These are phyloP conservation scores for Clostera curtula DNA, from an alignment of 2,888 invertebrate genomes.

Conservation along the genomic window DNA sequence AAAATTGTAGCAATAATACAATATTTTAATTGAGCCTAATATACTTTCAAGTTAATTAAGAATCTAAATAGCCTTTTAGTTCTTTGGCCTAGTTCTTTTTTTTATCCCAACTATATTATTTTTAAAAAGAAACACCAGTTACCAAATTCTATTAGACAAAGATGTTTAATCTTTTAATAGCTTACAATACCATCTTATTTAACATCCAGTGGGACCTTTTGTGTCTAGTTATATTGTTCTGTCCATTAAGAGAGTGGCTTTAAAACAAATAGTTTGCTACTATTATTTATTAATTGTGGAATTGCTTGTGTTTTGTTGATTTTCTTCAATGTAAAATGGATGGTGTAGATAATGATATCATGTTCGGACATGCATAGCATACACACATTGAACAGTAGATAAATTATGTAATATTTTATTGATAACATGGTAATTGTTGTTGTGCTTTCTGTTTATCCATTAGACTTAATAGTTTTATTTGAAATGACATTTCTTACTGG, in stretches of 20 bases:
- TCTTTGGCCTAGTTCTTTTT: no score
- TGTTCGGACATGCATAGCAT: constrained; percentile 35
- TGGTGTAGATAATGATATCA: constrained; percentile 36
- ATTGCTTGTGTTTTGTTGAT: constrained; percentile 68
- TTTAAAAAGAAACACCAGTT: no score
- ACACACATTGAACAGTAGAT: constrained; percentile 24
- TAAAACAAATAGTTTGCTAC: constrained; percentile 51
- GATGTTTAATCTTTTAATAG: no score
- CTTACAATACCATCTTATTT: no score
- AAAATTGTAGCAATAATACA: no score
- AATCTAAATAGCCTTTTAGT: no score
- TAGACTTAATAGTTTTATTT: constrained; percentile 19
- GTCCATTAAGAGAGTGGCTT: constrained; percentile 56
- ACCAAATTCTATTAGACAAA: no score
- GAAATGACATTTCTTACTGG: constrained; percentile 17
- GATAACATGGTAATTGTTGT: constrained; percentile 26
- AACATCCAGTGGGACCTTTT: no score
- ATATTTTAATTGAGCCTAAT: no score
- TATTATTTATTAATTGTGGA: constrained; percentile 70
- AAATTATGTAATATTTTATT: constrained; percentile 24
- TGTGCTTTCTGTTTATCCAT: constrained; percentile 38
- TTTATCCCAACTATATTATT: no score
- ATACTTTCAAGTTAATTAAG: no score
- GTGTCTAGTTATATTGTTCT: no score
- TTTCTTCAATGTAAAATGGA: constrained; percentile 44